Conservation (phyloP, 2,888 invertebrate genomes). For the Empis stercorea region DNA sequence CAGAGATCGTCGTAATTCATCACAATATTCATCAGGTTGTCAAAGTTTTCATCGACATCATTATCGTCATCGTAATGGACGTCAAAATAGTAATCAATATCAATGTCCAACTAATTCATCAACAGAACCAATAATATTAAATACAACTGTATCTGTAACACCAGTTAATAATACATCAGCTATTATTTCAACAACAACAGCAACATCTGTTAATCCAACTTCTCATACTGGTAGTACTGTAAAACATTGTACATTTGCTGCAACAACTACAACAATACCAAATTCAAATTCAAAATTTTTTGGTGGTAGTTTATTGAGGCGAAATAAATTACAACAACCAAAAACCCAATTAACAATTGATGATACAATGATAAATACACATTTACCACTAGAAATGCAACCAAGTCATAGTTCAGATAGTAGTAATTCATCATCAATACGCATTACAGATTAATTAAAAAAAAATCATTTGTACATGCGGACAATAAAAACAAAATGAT, state of each 20-base stretch:
- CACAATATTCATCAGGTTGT: slow-evolving; percentile 30
- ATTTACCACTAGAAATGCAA: not conserved
- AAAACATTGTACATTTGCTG: slow-evolving; percentile 31
- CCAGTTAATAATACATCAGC: slow-evolving; percentile 1
- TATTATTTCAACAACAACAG: not conserved
- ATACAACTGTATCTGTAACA: slow-evolving; percentile 7
- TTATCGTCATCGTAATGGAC: slow-evolving; percentile 29
- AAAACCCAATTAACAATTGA: not conserved
- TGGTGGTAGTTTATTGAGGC: not conserved
- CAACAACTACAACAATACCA: slow-evolving; percentile 26
- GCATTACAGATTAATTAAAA: not conserved
- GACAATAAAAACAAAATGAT: too few species aligned
- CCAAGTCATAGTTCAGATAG: not conserved
- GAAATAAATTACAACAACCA: not conserved
- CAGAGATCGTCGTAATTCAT: not conserved
- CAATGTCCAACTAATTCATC: slow-evolving; percentile 19
- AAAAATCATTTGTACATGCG: too few species aligned
- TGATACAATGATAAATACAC: not conserved
- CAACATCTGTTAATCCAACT: slow-evolving; percentile 19
- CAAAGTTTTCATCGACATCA: slow-evolving; percentile 34
- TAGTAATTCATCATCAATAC: not conserved
- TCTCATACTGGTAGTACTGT: slow-evolving; percentile 5
- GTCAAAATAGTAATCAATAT: slow-evolving; percentile 22
- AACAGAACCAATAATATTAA: not conserved
- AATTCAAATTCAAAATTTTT: not conserved